These are phyloP conservation scores for Leiothrix lutea DNA, from an alignment of 2,113 vertebrate species.

Conservation along the genomic window DNA sequence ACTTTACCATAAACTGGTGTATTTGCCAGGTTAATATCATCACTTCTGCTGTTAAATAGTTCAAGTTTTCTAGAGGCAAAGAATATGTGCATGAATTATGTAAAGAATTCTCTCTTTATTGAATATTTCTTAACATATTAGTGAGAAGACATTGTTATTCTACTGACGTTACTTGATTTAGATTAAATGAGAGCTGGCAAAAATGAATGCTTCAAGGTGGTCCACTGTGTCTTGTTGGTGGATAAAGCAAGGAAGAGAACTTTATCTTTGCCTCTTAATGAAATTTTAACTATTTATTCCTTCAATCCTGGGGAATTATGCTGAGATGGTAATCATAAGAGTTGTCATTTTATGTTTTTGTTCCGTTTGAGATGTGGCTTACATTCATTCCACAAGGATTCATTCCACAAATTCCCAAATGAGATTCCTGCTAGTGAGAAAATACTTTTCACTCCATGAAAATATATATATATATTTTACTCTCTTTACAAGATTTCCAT, in stretches of 20 bases:
- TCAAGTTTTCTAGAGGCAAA: background rate
- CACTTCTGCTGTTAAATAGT: background rate
- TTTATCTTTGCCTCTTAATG: background rate
- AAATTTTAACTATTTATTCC: slow-evolving; percentile 5
- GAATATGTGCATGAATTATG: background rate
- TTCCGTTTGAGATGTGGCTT: background rate
- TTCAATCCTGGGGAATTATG: background rate
- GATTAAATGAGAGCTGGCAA: background rate
- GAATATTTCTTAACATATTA: background rate
- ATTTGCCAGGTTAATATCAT: background rate
- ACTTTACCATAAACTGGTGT: background rate
- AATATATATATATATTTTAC: background rate
- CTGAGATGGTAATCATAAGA: background rate
- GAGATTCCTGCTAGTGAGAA: background rate
- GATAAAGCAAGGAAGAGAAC: background rate
- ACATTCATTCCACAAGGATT: background rate
- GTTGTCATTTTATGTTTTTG: background rate
- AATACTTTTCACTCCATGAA: background rate
- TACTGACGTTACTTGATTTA: background rate
- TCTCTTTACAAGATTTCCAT: background rate
- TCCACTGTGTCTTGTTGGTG: background rate
- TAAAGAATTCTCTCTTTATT: background rate
- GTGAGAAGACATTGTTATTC: background rate
- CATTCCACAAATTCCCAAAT: background rate
- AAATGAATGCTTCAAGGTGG: background rate